These are phyloP conservation scores for Chaenogobius annularis DNA, from an alignment of 2,113 vertebrate species.

Conservation along the genomic window DNA sequence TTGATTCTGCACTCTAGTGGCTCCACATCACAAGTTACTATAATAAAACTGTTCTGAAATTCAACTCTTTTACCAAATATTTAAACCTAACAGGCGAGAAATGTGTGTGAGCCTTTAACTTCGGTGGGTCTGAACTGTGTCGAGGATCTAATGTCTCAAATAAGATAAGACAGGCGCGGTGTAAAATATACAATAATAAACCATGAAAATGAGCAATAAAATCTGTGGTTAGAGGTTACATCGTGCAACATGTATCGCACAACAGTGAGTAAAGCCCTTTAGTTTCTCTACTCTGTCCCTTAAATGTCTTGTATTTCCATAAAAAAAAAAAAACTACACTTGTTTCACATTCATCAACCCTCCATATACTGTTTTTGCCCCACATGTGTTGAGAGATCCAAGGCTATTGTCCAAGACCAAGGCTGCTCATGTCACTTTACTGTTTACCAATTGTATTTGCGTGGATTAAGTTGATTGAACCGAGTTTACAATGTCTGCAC, in stretches of 20 bases:
- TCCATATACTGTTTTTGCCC: no score
- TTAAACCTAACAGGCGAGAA: not conserved
- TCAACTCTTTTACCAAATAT: conserved; percentile 32
- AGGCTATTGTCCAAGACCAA: no score
- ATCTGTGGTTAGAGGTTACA: not conserved
- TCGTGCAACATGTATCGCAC: not conserved
- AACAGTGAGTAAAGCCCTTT: no score
- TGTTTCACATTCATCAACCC: no score
- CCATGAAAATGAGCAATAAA: not conserved
- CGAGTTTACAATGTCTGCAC: no score
- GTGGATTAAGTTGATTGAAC: no score
- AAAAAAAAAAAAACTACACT: no score
- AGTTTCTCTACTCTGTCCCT: no score
- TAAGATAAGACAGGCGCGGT: not conserved
- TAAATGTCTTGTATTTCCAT: no score
- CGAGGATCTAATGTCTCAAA: not conserved
- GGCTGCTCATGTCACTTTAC: no score
- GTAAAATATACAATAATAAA: conserved; percentile 3
- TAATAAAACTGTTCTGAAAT: conserved; percentile 43
- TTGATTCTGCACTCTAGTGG: conserved; percentile 23
- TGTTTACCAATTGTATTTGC: no score
- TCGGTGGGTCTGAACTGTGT: not conserved
- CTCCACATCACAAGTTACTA: conserved; percentile 35
- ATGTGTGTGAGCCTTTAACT: not conserved
- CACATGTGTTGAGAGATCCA: no score